Conservation (phyloP, 2,888 invertebrate genomes). For the Apamea sordens region DNA sequence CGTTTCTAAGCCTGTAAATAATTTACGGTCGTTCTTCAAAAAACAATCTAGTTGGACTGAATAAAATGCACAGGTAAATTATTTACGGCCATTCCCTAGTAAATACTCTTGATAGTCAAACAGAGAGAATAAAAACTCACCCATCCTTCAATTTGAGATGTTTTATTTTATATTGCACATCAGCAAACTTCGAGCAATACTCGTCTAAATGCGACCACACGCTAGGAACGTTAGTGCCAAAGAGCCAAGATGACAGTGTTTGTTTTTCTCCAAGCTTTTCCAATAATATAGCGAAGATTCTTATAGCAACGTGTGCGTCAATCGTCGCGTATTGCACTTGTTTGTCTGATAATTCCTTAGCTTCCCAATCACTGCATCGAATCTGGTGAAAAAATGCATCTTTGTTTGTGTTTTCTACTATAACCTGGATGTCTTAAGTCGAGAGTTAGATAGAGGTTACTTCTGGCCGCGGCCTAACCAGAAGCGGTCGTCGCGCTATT, state of each 20-base stretch:
- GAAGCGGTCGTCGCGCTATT: too few species aligned
- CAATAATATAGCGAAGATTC: slow-evolving; percentile 91
- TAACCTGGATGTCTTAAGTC: not conserved
- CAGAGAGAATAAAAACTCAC: slow-evolving; percentile 67
- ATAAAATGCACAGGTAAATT: not conserved
- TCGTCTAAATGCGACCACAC: slow-evolving; percentile 71
- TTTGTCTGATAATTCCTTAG: slow-evolving; percentile 88
- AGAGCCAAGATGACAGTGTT: slow-evolving; percentile 53
- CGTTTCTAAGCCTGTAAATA: not conserved
- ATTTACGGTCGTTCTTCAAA: not conserved
- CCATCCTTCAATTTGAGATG: slow-evolving; percentile 50
- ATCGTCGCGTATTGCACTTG: slow-evolving; percentile 94
- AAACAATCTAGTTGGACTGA: not conserved
- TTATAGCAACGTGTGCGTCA: slow-evolving; percentile 93
- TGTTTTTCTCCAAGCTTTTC: slow-evolving; percentile 64
- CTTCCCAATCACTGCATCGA: slow-evolving; percentile 94
- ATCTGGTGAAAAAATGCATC: slow-evolving; percentile 76
- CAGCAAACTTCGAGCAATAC: slow-evolving; percentile 75
- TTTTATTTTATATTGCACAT: slow-evolving; percentile 76
- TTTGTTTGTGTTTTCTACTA: not conserved
- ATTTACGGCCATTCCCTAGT: not conserved
- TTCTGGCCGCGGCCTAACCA: not conserved
- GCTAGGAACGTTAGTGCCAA: slow-evolving; percentile 41
- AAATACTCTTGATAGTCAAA: not conserved
- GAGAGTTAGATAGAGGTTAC: not conserved